Conservation (phyloP, 35 echinoderm and acorn worm genomes). For the Lytechinus variegatus region DNA sequence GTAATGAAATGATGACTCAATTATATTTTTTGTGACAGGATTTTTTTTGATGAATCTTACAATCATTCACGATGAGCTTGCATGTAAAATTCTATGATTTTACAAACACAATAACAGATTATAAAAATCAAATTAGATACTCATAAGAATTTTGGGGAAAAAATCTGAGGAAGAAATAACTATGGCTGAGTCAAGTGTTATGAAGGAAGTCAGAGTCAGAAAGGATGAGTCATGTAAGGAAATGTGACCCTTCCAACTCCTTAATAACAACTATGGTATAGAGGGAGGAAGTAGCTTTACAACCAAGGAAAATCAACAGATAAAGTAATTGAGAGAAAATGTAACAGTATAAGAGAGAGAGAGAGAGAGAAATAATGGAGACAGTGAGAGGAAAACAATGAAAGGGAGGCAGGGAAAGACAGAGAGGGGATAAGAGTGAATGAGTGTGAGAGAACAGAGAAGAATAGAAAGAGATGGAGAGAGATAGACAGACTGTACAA, state of each 20-base stretch:
- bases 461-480: neutral
- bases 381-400: neutral
- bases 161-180: neutral
- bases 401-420: neutral
- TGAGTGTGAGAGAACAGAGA: neutral
- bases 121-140: neutral
- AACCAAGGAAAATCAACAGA: neutral
- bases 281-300: neutral
- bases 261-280: neutral
- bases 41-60: no score
- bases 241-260: conserved; percentile 7
- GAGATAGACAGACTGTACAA: neutral
- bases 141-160: neutral
- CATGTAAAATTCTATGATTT: no score
- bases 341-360: neutral
- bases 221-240: conserved; percentile 8
- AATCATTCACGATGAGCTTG: no score
- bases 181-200: conserved; percentile 15
- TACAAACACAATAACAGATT: neutral
- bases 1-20: no score
- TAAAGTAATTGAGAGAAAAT: neutral
- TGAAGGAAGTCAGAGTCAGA: neutral
- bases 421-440: neutral
- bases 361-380: neutral
- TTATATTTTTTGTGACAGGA: no score